Conservation (phyloP, 2,797 vertebrate genomes). For the Sandelia bainsii region DNA sequence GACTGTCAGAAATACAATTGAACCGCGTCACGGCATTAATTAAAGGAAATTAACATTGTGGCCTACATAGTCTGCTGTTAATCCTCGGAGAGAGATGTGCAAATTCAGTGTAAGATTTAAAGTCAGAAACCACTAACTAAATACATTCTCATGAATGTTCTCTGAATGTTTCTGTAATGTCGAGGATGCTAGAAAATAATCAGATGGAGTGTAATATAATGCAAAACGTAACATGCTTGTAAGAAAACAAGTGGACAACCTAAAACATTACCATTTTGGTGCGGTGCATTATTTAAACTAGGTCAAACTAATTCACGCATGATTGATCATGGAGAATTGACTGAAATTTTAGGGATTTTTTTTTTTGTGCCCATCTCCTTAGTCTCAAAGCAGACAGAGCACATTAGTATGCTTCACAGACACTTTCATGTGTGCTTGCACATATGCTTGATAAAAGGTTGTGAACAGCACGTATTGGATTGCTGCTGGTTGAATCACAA, state of each 20-base stretch:
- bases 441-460: neutral
- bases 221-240: conserved; percentile 12
- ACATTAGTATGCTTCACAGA: conserved; percentile 40
- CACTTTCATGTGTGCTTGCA: conserved; percentile 15
- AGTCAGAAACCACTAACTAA: neutral
- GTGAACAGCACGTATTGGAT: neutral
- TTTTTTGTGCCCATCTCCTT: conserved; percentile 44
- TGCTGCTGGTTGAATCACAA: neutral
- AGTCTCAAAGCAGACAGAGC: conserved; percentile 68
- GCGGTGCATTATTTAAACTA: conserved; percentile 67
- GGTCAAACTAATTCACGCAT: conserved; percentile 78
- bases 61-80: neutral
- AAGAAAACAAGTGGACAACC: conserved; percentile 31
- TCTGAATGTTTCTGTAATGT: neutral
- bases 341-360: conserved; percentile 52
- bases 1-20: conserved; percentile 2
- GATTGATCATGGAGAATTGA: conserved; percentile 74
- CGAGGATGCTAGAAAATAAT: neutral
- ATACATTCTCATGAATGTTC: neutral
- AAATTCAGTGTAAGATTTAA: neutral
- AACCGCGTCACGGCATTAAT: neutral
- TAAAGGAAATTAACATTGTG: conserved; percentile 28
- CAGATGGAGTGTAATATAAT: neutral
- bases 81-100: conserved; percentile 2
- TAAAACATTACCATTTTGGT: conserved; percentile 20